Base-by-base conservation (phyloP, 2,888 invertebrate species). In the Perithous albicinctus region DNA sequence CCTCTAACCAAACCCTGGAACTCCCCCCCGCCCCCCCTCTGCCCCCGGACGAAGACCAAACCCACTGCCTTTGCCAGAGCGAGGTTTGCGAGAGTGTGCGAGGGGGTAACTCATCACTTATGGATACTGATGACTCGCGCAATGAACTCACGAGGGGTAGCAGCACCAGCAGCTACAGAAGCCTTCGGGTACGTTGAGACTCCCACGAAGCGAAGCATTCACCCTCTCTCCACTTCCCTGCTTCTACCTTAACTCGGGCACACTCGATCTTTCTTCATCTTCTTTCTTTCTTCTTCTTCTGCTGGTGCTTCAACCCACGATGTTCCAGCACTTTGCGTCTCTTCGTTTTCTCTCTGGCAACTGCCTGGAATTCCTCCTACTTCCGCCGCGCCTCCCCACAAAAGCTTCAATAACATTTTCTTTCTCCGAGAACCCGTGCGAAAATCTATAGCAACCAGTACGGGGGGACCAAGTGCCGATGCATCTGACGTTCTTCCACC, bases 111-210 rank as follows among this genome's bases (percentile, higher is more conserved):
- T 95, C 94, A 95, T 96, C 95, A 94, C 95, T 96, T 96, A 96
- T 95, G 95, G 95, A 95, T 95, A 95, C 95, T 95, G 95, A 95
- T 95, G 95, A 95, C 95, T 93, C 93, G 91, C 92, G 93, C 95
- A 96, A 95, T 95, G 95, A 95, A 92, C 92, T 90, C 90, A 88
- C 82, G 88, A 90, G 89, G 88, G 87, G 88, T 84, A 80, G 51
- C 38, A 80, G 51, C 38, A 38, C 15, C 43, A 29, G 29, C 75
- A 66, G 75, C 74, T 64, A 64, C 86, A 78, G 79, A 85, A 80
- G 85, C 82, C 84, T 75, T 79, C 83, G 76, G n/a, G 81, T 54
- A 12, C 20, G 20, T 23, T 41, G 66, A 87, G 86, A 87, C 86
- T 87, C 83, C 69, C 74, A 72, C 67, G 67, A 82, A 83, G 79